Base-by-base conservation (phyloP, 1,140 invertebrate species). In the Zaprionus nigranus region DNA sequence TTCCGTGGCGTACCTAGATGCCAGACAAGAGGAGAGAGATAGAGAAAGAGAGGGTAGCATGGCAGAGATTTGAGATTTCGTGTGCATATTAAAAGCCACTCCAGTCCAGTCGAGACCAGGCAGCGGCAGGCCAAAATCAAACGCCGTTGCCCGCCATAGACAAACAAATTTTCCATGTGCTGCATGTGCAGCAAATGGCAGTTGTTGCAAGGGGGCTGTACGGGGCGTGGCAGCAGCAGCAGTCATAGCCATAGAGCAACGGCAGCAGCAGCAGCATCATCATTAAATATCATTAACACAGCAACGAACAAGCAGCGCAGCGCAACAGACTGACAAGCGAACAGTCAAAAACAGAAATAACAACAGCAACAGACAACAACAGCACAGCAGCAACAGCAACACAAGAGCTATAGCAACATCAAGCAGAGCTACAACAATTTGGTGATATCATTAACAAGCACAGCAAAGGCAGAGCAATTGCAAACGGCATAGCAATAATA, bases 261-360 rank as follows among this genome's bases (percentile, higher is more conserved):
- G 59, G 15, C 62, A 59, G 24, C 40, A 40, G 63, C 30, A 61
- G 57, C 46, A 64, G 85, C 84, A 87, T 81, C 84, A 87, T 87
- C 84, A 87, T 87, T 87, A 87, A 88, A 87, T 87, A 87, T 87
- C 84, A 87, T 87, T 87, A 87, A 87, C 84, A 87, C 85, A 84
- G 83, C 83, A 88, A 72, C 72, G 77, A 82, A 86, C 79, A 86
- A 82, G 83, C 79, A 79, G 64, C 70, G 69, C 70, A 73, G 76
- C 71, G 75, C 62, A 73, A 59, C 77, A 79, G 65, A 60, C 43
- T 34, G 30, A 60, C 70, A 67, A 17, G 46, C 57, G 56, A 74
- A 68, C 71, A 69, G 65, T 58, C 84, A 72, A 62, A 74, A 74
- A 59, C 71, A 86, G 76, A 79, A 75, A 80, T 63, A 63, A 78